These are phyloP conservation scores for Pheucticus melanocephalus DNA, from an alignment of 2,113 vertebrate species.

Conservation along the genomic window DNA sequence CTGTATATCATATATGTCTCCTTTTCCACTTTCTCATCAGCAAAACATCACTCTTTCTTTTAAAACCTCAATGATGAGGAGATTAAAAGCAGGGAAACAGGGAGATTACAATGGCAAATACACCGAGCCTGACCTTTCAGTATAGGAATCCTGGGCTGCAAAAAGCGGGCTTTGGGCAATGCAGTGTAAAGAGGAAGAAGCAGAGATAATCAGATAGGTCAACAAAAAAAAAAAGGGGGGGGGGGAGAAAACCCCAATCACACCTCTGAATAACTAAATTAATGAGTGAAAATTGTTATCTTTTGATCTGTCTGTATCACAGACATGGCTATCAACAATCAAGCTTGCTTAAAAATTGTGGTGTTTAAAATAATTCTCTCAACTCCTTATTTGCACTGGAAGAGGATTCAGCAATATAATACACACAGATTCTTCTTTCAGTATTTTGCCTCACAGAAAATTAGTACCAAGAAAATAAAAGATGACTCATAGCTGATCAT, in stretches of 20 bases:
- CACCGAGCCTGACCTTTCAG: not conserved
- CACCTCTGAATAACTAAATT: not conserved
- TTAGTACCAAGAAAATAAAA: not conserved
- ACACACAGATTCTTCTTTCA: not conserved
- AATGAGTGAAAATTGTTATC: not conserved
- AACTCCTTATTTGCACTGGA: not conserved
- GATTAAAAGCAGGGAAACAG: not conserved
- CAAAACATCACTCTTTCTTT: not conserved
- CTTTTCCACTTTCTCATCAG: not conserved
- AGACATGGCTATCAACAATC: not conserved
- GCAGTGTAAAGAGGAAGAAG: not conserved
- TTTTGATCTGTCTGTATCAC: not conserved
- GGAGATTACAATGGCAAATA: not conserved
- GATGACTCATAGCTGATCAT: not conserved
- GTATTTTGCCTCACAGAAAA: not conserved
- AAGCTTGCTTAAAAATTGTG: not conserved
- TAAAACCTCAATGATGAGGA: not conserved
- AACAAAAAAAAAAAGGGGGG: not conserved
- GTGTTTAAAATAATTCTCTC: not conserved
- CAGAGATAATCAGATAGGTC: not conserved
- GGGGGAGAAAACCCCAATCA: fast-evolving
- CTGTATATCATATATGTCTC: not conserved
- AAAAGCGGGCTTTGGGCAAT: not conserved
- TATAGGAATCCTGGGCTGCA: not conserved
- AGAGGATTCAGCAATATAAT: not conserved